Evolutionary conservation across 2,888 invertebrate species (phyloP), one percentile per base, ranked within the genome.

Genomic region (Auanema freiburgensis): DNA sequence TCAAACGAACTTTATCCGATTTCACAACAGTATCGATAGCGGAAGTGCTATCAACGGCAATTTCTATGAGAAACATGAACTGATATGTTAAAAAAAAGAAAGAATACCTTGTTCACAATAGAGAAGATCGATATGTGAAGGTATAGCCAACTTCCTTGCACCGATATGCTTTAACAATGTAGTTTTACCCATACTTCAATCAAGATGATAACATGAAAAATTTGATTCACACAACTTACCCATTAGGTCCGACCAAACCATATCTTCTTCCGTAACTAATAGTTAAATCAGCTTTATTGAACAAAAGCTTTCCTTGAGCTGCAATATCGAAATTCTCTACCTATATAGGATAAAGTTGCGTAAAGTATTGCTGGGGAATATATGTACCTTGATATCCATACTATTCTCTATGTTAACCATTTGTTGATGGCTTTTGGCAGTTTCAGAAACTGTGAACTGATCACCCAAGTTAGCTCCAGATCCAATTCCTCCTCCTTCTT

Each of bases 221-320:
- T 25, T 16, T 56, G 21, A 33, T 46, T 46, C 59, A 51, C 16
- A 40, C 11, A 46, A 25, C 86, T 84, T 85, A 90, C 90, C 93
- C 98, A 85, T 98, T 98, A 0, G 98, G 98, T 24, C 98, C 98
- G 1, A 99, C 97, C 5, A 98, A 87, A 80, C 98, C 98, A 85
- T 99, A 99, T 78, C 93, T 89, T 52, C 97, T 89, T 0, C 95
- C 93, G 80, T 91, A 89, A 0, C 96, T 94, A 76, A 99, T 95
- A 57, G 92, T 87, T 41, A 99, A 86, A 84, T 90, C 92, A 0
- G 98, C 96, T 85, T 98, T 97, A 41, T 93, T 91, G 85, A 99
- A 97, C 52, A 98, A 87, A 83, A 96, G 93, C 80, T 98, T 93
- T 61, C 98, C 98, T 85, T 93, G 92, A 0, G 98, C 98, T 21